Evolutionary conservation across 2,113 vertebrate species (phyloP).

Genomic region (Thymallus thymallus): DNA sequence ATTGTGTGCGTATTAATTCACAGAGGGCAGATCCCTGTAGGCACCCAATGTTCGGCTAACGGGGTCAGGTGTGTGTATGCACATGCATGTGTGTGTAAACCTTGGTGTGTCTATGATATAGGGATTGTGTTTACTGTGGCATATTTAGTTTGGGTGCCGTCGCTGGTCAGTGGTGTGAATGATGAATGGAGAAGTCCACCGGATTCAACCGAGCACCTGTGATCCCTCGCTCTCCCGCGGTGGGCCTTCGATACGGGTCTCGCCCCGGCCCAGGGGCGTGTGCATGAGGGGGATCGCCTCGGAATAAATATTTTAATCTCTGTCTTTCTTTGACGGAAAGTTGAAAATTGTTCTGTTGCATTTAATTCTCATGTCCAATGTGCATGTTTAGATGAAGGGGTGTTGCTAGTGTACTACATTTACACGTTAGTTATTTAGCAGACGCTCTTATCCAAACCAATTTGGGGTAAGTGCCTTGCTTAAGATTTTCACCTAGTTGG

Average conservation of each 20-base stretch:
- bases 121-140: conserved; percentile 84
- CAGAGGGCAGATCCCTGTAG: background rate
- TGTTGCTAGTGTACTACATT: background rate
- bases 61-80: conserved; percentile 36
- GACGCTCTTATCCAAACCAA: too few species aligned
- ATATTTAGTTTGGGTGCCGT: conserved; percentile 75
- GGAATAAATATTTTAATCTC: background rate
- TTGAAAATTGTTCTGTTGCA: background rate
- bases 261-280: background rate
- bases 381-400: background rate
- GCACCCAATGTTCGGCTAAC: background rate
- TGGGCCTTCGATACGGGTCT: background rate
- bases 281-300: background rate
- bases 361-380: background rate
- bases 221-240: conserved; percentile 36
- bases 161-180: conserved; percentile 71
- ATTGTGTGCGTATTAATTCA: background rate
- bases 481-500: too few species aligned
- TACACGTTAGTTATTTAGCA: too few species aligned
- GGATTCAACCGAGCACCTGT: conserved; percentile 73
- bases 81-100: conserved; percentile 24
- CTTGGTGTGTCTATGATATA: conserved; percentile 71
- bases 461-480: too few species aligned
- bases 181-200: conserved; percentile 80
- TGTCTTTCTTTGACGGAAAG: background rate